These are phyloP conservation scores for Pelvicachromis taeniatus DNA, from an alignment of 2,113 vertebrate species.

Conservation along the genomic window DNA sequence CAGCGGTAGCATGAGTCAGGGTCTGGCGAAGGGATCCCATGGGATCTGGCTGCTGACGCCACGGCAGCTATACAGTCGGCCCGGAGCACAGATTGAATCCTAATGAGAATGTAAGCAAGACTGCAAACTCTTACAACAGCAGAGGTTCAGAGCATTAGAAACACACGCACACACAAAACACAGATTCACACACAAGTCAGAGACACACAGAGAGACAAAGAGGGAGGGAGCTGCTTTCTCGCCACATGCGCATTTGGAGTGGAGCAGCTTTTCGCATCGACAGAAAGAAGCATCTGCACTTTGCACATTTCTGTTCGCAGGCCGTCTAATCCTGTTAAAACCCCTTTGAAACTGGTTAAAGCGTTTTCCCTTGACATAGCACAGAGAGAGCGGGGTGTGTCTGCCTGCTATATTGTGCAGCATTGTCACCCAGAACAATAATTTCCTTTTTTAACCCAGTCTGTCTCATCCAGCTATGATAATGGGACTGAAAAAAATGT, in stretches of 20 bases:
- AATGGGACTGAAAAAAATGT: not conserved
- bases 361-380: slow-evolving; percentile 35
- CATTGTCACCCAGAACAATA: slow-evolving; percentile 66
- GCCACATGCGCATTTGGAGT: not conserved
- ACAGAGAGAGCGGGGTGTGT: slow-evolving; percentile 3
- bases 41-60: slow-evolving; percentile 38
- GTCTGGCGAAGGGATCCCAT: slow-evolving; percentile 40
- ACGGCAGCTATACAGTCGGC: slow-evolving; percentile 13
- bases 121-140: not conserved
- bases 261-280: not conserved
- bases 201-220: not conserved
- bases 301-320: slow-evolving; percentile 35
- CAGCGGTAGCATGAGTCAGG: slow-evolving; percentile 42
- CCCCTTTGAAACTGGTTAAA: slow-evolving; percentile 42
- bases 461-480: slow-evolving; percentile 52
- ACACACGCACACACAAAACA: not conserved
- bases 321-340: slow-evolving; percentile 46
- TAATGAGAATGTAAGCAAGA: slow-evolving; percentile 25
- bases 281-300: slow-evolving; percentile 16
- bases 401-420: slow-evolving; percentile 37
- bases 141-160: not conserved
- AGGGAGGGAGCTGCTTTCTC: not conserved
- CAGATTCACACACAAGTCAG: not conserved
- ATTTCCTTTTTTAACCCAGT: slow-evolving; percentile 50
- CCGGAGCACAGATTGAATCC: slow-evolving; percentile 5